Conservation (phyloP, 2,888 invertebrate genomes). For the Callyntrura guangdongensis region DNA sequence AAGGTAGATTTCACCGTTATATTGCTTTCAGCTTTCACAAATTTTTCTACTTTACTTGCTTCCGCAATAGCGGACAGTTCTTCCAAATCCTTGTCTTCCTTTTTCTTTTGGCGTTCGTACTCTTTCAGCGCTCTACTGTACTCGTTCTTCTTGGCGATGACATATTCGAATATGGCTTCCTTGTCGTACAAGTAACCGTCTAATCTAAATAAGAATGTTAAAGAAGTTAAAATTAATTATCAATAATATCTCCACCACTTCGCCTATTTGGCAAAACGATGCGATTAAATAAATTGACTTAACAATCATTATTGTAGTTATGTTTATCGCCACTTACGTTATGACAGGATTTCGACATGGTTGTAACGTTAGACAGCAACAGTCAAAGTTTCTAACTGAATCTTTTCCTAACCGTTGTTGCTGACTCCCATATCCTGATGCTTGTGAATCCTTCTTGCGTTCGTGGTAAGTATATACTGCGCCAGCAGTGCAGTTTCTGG, state of each 20-base stretch:
- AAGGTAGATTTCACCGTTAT: conserved; percentile 80
- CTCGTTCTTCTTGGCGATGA: conserved; percentile 97
- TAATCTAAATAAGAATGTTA: conserved; percentile 87
- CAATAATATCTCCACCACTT: no score
- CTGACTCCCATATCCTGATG: conserved; percentile 92
- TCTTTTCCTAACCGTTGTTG: conserved; percentile 96
- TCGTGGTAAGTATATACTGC: conserved; percentile 99
- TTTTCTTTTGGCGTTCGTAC: conserved; percentile 94
- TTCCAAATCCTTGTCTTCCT: conserved; percentile 90
- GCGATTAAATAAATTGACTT: not conserved
- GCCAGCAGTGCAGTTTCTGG: conserved; percentile 99
- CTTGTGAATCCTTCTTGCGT: conserved; percentile 97
- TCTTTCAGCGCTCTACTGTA: conserved; percentile 95
- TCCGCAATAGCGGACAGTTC: conserved; percentile 92
- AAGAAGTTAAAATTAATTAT: no score
- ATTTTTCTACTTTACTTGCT: conserved; percentile 91
- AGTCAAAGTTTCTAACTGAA: conserved; percentile 98
- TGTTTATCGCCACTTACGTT: conserved; percentile 88
- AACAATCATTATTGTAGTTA: no score
- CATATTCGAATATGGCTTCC: conserved; percentile 97
- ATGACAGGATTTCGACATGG: conserved; percentile 97
- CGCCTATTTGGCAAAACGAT: no score
- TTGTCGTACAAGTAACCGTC: conserved; percentile 99
- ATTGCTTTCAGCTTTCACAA: conserved; percentile 92
- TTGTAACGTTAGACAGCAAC: conserved; percentile 98